Evolutionary conservation across 2,888 invertebrate species (phyloP).

Genomic region (Stictocephala bisonia): DNA sequence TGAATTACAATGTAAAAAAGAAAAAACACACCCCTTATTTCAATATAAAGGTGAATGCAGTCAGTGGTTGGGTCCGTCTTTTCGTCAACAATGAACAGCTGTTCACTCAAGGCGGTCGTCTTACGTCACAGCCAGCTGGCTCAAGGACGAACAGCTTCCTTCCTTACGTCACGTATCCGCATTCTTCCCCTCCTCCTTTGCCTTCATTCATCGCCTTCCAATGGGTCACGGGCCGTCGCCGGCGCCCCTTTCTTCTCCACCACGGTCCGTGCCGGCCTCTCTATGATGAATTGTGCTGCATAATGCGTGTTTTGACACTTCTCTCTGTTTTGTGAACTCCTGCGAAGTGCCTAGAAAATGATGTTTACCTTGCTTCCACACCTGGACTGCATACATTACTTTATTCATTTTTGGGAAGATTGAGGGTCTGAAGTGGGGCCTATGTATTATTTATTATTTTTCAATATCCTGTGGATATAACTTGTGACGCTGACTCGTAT

Average conservation of each 20-base stretch:
- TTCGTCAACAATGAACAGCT: neutral
- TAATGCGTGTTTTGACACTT: conserved; percentile 26
- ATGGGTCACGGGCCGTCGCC: conserved; percentile 9
- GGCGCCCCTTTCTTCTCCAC: neutral
- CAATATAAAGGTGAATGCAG: too few relatives aligned
- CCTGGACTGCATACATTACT: too few relatives aligned
- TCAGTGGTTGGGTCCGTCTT: neutral
- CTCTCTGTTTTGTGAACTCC: neutral
- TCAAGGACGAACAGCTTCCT: conserved; percentile 8
- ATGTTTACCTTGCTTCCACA: too few relatives aligned
- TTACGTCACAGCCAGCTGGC: conserved; percentile 38
- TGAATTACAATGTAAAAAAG: too few relatives aligned
- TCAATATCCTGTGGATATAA: too few relatives aligned
- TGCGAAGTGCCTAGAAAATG: too few relatives aligned
- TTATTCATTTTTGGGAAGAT: too few relatives aligned
- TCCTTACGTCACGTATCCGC: conserved; percentile 8
- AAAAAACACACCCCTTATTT: too few relatives aligned
- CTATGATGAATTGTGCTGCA: neutral
- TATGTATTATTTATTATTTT: too few relatives aligned
- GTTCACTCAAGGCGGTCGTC: conserved; percentile 19
- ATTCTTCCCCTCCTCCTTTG: conserved; percentile 3
- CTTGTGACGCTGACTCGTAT: too few relatives aligned
- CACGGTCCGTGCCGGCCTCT: neutral
- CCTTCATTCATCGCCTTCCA: conserved; percentile 35
- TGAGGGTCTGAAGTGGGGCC: too few relatives aligned